Evolutionary conservation across 2,797 vertebrate genomes (phyloP), one percentile per base, ranked within the genome.

Genomic region (Natrix natrix): DNA sequence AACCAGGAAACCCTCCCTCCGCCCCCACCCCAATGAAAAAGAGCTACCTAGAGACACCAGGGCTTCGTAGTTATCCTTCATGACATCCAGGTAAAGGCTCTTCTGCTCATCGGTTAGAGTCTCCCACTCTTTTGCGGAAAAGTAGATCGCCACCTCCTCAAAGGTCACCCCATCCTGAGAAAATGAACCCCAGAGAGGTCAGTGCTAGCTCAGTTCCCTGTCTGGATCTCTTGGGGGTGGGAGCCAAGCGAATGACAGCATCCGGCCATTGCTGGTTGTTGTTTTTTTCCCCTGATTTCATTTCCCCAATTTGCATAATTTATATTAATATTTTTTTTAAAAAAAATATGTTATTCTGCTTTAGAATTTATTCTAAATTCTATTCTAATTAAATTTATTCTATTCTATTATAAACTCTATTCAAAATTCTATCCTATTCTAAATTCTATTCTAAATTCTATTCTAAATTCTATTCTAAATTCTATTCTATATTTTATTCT

Each of bases 21-120:
- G 7, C 32, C 10, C 22, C 6, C 17, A 20, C 32, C 5, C 22
- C 7, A 20, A 20, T 10, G 43, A 8, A 32, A 52, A 90, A 55
- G 1, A 0, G 13, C 14, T 74, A 57, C 95, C 95, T 91, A 96
- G 54, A 0, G 93, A 93, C 32, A 93, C 5, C 91, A 96, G 91
- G 5, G 83, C 91, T 12, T 96, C 89, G 1, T 94, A 95, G 86
- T 95, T 96, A 55, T 94, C 95, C 37, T 91, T 92, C 52, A 94
- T 96, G 52, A 95, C 93, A 0, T 95, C 93, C 63, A 92, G 93
- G 92, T 95, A 96, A 28, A 95, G 88, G 2, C 60, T 59, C 69
- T 94, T 94, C 93, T 95, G 94, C 66, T 92, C 74, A 0, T 92
- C 87, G 7, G 87, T 88, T 24, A 94, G 54, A 1, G n/a, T 4